phyloP scores from a whole-genome alignment of 1,140 invertebrate species.

The Diabrotica undecimpunctata region DNA sequence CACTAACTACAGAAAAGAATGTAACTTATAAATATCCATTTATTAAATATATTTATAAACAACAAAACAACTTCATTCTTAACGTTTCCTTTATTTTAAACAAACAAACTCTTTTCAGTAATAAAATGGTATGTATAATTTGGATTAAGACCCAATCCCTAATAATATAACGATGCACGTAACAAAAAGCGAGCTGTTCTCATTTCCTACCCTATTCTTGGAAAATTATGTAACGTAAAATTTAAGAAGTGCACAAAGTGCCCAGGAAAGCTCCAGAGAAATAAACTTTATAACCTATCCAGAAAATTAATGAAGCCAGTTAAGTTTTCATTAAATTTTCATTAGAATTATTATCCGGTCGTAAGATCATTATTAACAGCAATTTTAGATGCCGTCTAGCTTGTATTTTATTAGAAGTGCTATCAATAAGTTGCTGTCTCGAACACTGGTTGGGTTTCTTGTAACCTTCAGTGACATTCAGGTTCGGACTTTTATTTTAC shows the following conservation, averaged over 20 bases:
- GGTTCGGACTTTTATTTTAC: neutral
- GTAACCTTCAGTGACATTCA: conserved; percentile 11
- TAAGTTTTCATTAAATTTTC: conserved; percentile 32
- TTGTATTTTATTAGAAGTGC: conserved; percentile 14
- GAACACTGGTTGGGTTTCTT: conserved; percentile 8
- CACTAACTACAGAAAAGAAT: too few relatives aligned
- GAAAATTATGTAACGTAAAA: neutral
- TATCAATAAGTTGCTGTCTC: conserved; percentile 11
- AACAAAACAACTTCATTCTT: too few relatives aligned
- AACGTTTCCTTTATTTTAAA: too few relatives aligned
- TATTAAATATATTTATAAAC: too few relatives aligned
- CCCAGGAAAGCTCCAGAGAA: neutral
- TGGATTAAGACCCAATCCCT: too few relatives aligned
- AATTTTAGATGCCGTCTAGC: conserved; percentile 25
- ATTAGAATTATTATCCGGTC: conserved; percentile 29
- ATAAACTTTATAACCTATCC: conserved; percentile 18
- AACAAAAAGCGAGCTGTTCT: too few relatives aligned
- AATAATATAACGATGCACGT: too few relatives aligned
- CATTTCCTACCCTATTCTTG: neutral
- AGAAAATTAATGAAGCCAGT: conserved; percentile 20
- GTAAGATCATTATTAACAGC: conserved; percentile 26
- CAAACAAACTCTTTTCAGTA: too few relatives aligned
- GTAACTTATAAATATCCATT: too few relatives aligned
- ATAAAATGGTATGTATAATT: too few relatives aligned
- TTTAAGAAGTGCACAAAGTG: conserved; percentile 8